Evolutionary conservation across 2,797 vertebrate genomes (phyloP).

Genomic region (Arctocebus calabarensis): DNA sequence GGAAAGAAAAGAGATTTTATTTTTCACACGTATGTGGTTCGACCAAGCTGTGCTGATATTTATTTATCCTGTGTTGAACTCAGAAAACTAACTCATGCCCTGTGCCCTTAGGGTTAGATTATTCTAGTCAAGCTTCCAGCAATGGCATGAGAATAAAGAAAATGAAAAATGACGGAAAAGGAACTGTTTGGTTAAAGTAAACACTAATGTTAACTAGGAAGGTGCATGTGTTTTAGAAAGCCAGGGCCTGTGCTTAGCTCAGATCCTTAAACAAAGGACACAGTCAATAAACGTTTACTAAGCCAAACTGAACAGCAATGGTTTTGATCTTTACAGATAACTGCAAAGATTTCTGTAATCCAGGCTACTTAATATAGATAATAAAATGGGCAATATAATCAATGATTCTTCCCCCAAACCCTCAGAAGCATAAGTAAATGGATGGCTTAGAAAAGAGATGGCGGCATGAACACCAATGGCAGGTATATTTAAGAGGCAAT

Average conservation of each 20-base stretch:
- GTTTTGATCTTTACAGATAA: constrained; percentile 55
- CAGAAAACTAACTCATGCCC: background rate
- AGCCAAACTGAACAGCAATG: background rate
- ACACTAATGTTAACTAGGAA: background rate
- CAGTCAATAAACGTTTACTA: background rate
- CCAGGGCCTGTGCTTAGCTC: background rate
- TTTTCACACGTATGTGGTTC: background rate
- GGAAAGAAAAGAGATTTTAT: background rate
- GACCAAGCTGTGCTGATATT: constrained; percentile 12
- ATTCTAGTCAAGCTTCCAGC: constrained; percentile 6
- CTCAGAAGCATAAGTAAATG: background rate
- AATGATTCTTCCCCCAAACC: background rate
- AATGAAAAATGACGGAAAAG: constrained; percentile 40
- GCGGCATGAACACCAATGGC: background rate
- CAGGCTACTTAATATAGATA: background rate
- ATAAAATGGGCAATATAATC: background rate
- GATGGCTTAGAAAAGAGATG: background rate
- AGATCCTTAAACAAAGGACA: constrained; percentile 25
- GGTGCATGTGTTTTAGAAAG: background rate
- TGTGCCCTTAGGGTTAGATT: background rate
- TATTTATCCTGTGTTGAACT: constrained; percentile 1
- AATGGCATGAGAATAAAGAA: constrained; percentile 45
- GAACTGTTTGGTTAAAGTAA: constrained; percentile 35
- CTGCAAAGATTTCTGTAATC: constrained; percentile 30
- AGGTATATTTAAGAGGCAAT: background rate